Evolutionary conservation across 1,140 invertebrate species (phyloP).

Genomic region (Metopolophium dirhodum): DNA sequence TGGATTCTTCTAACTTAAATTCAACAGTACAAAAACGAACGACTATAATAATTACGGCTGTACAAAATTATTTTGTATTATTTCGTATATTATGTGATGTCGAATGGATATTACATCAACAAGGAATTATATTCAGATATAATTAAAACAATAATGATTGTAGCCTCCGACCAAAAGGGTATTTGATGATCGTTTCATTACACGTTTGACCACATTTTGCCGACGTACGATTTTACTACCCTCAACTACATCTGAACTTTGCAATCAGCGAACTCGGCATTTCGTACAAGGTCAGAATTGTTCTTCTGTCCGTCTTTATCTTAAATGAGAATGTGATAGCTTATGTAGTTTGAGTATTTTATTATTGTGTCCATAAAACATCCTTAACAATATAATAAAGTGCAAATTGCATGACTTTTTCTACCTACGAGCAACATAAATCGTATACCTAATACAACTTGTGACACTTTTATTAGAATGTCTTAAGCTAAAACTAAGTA

Average conservation of each 20-base stretch:
- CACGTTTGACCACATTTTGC: too few relatives aligned
- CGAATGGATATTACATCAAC: not conserved
- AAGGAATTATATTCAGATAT: not conserved
- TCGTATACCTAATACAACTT: not conserved
- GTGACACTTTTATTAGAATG: not conserved
- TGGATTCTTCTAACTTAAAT: not conserved
- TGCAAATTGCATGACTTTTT: not conserved
- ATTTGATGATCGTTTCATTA: not conserved
- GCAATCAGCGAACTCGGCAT: not conserved
- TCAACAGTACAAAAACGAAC: not conserved
- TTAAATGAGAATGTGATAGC: not conserved
- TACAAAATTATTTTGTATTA: not conserved
- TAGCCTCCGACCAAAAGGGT: not conserved
- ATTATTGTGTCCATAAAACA: not conserved
- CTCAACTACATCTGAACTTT: not conserved
- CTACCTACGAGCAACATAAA: too few relatives aligned
- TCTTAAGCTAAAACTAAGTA: too few relatives aligned
- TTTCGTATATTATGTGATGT: not conserved
- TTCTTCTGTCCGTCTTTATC: not conserved
- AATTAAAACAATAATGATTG: not conserved
- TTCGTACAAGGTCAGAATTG: not conserved
- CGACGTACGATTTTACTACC: not conserved
- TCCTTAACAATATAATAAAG: not conserved
- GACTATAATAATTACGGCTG: not conserved
- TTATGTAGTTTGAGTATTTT: not conserved